A percentile compares a stretch with the other conserved stretches of the same genome.
Evolutionary conservation across 2,113 vertebrate genomes (phyloP).

Genomic region (cattle (Bos taurus)): ARS-UCD2.0 NC_037344.1:58740501-58741000

Average conservation of each 20-base stretch:
- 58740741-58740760: background rate
- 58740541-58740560: background rate
- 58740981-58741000: background rate
- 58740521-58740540: background rate
- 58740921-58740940: background rate
- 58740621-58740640: background rate
- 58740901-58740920: background rate
- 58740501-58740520: background rate
- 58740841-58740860: background rate
- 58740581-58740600: background rate
- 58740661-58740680: background rate
- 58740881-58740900: background rate
- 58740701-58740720: background rate
- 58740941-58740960: background rate
- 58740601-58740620: background rate
- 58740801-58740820: background rate
- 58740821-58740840: background rate
- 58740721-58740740: background rate
- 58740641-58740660: background rate
- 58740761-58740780: background rate
- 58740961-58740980: background rate
- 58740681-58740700: background rate
- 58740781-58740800: conserved; percentile 9
- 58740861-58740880: background rate
- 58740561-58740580: background rate